Evolutionary conservation across 2,797 vertebrate species (phyloP).

Genomic region (Staurois parvus): DNA sequence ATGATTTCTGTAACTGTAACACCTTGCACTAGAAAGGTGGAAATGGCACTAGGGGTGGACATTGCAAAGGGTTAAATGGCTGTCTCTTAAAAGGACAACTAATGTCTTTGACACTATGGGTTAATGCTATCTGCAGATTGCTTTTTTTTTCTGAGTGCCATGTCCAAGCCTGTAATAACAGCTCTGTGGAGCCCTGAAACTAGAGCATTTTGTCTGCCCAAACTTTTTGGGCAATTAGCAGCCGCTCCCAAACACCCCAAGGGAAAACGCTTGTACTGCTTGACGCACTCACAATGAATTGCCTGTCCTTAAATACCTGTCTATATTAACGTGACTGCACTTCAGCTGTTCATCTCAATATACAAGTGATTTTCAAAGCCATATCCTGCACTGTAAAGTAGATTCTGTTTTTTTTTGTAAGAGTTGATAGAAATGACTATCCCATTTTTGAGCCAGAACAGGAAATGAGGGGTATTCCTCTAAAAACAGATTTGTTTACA

Average conservation of each 20-base stretch:
- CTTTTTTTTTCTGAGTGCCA: slow-evolving; percentile 81
- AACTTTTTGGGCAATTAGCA: no score
- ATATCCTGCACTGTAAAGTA: neutral
- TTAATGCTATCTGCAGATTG: slow-evolving; percentile 57
- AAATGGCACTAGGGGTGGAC: neutral
- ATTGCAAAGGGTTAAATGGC: neutral
- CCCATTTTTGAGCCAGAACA: no score
- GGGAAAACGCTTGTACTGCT: slow-evolving; percentile 58
- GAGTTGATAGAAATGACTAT: no score
- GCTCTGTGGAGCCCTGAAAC: slow-evolving; percentile 85
- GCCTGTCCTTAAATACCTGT: slow-evolving; percentile 29
- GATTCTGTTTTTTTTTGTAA: no score
- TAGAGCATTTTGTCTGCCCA: no score
- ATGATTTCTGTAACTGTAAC: no score
- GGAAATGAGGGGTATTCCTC: no score
- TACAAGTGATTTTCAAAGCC: neutral
- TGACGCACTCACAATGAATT: slow-evolving; percentile 48
- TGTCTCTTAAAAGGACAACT: neutral
- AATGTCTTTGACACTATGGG: slow-evolving; percentile 45
- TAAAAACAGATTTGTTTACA: no score
- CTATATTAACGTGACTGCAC: neutral
- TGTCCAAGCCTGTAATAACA: slow-evolving; percentile 88
- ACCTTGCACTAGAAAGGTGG: no score
- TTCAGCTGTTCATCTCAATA: neutral
- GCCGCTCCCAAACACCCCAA: slow-evolving; percentile 83